Conservation (phyloP, 2,888 invertebrate species). For the Bimastos eiseni region DNA sequence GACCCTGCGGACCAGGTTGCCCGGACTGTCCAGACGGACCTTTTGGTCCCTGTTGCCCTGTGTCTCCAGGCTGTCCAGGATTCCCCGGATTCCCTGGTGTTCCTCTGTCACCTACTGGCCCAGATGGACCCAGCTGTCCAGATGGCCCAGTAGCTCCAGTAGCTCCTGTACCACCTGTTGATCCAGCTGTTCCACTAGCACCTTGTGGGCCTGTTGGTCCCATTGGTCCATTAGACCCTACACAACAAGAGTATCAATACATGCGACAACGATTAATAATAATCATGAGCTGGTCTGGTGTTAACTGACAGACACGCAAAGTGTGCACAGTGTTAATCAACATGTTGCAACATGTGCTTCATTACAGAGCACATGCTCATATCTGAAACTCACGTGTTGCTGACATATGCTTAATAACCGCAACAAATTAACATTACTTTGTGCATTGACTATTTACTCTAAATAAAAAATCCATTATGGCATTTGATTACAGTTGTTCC, state of each 20-base stretch:
- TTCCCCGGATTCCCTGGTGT: slow-evolving; percentile 36
- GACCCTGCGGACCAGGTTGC: slow-evolving; percentile 48
- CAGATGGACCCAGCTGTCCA: slow-evolving; percentile 37
- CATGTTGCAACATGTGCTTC: neutral
- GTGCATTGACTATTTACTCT: too few species aligned
- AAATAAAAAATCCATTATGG: neutral
- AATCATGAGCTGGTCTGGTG: neutral
- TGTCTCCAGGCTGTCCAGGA: slow-evolving; percentile 31
- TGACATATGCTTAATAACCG: neutral
- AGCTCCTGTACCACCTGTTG: slow-evolving; percentile 19
- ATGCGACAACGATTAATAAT: too few species aligned
- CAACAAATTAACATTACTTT: neutral
- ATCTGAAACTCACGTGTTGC: neutral
- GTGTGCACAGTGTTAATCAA: neutral
- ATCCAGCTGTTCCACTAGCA: neutral
- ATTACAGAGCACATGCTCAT: neutral
- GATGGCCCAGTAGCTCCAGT: slow-evolving; percentile 36
- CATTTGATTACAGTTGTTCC: neutral
- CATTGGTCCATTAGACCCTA: slow-evolving; percentile 30
- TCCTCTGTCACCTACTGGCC: slow-evolving; percentile 38
- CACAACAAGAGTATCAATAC: neutral
- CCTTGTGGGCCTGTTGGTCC: slow-evolving; percentile 30
- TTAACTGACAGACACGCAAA: neutral
- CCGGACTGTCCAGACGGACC: slow-evolving; percentile 42
- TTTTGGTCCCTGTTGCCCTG: slow-evolving; percentile 32